Evolutionary conservation across 2,888 invertebrate genomes (phyloP).

Genomic region (Carpatolechia fugitivella): DNA sequence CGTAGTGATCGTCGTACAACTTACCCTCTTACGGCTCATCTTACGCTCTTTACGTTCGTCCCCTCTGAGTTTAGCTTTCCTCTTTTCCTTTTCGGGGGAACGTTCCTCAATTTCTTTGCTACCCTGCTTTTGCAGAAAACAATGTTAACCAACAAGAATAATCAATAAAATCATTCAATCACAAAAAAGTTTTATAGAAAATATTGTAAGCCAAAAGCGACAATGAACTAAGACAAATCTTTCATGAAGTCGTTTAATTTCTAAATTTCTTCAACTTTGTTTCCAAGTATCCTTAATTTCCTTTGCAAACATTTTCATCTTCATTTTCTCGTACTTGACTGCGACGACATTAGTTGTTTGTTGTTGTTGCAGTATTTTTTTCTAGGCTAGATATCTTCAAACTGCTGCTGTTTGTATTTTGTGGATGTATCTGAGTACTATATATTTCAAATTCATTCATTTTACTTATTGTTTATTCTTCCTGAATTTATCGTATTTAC

Average conservation of each 20-base stretch:
- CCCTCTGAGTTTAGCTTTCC: conserved; percentile 80
- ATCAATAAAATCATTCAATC: conserved; percentile 8
- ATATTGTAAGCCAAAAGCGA: conserved; percentile 47
- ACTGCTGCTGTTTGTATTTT: too few species aligned
- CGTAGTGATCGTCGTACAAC: conserved; percentile 30
- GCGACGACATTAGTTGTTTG: too few species aligned
- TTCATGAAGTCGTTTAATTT: background rate
- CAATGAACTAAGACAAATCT: conserved; percentile 47
- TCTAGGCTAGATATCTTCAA: too few species aligned
- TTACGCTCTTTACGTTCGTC: conserved; percentile 87
- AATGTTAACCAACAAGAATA: conserved; percentile 27
- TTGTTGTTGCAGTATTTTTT: too few species aligned
- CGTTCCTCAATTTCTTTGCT: conserved; percentile 80
- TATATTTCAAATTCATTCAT: too few species aligned
- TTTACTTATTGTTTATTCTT: too few species aligned
- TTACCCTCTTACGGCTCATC: conserved; percentile 87
- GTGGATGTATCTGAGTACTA: too few species aligned
- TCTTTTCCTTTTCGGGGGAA: conserved; percentile 86
- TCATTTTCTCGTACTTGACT: background rate
- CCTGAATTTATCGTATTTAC: too few species aligned
- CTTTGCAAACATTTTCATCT: background rate
- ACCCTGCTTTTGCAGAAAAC: conserved; percentile 71
- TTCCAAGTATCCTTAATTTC: too few species aligned
- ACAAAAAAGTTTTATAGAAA: conserved; percentile 14
- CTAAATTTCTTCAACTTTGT: background rate